phyloP scores from a whole-genome alignment of 2,113 vertebrate genomes.

The Zosterops lateralis region DNA sequence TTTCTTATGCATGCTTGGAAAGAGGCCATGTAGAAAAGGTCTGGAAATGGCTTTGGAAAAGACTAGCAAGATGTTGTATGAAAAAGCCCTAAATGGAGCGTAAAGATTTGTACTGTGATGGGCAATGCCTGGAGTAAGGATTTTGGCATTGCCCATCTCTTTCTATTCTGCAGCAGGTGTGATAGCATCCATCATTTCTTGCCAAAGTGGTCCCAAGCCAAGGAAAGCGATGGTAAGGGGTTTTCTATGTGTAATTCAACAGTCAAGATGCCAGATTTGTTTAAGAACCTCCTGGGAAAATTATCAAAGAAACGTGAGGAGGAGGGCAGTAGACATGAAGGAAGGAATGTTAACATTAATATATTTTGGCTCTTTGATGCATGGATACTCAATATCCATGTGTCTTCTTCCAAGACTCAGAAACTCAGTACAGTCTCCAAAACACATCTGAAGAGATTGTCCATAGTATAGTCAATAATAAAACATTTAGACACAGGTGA shows the following conservation, averaged over 20 bases:
- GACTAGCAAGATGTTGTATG: background rate
- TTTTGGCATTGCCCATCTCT: background rate
- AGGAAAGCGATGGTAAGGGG: accelerated
- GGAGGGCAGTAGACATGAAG: background rate
- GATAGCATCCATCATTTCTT: background rate
- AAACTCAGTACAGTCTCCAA: background rate
- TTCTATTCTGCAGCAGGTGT: background rate
- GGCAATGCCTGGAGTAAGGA: background rate
- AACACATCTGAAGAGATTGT: background rate
- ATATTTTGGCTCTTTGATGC: background rate
- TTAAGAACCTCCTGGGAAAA: background rate
- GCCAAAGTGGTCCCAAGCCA: background rate
- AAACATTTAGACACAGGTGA: accelerated
- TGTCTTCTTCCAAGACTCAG: background rate
- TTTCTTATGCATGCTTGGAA: background rate
- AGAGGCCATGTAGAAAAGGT: background rate
- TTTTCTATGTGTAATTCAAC: background rate
- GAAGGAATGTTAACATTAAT: background rate
- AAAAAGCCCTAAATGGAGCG: background rate
- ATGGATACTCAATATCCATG: background rate
- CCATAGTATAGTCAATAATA: background rate
- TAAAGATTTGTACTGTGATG: background rate
- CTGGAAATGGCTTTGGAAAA: background rate
- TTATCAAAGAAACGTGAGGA: background rate
- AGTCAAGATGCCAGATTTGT: background rate